Base-by-base conservation (phyloP, 1,140 invertebrate species). In the Philaenus spumarius region DNA sequence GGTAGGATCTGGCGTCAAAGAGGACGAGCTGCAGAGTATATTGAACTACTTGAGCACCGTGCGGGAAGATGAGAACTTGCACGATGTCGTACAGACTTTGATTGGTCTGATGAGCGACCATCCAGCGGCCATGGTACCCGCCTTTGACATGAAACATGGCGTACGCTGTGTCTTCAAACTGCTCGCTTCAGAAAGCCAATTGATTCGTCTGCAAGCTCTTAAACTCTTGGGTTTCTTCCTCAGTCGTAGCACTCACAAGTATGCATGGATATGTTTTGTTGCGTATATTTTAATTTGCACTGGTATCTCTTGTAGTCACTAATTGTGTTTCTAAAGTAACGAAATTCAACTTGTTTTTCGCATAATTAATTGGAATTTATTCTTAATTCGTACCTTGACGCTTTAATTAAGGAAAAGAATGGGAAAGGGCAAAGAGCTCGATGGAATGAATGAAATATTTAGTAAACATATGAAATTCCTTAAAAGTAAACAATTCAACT, bases 51-150 rank as follows among this genome's bases (percentile, higher is more conserved):
- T 99, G 55, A 64, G 55, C 22, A 60, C 64, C 42, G 65, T 69
- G 42, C 58, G 67, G 22, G 60, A 97, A 89, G 95, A 98, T 79
- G 97, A 99, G 75, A 99, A 99, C 77, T 77, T 99, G 34, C 93
- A 97, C 68, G 97, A 99, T 73, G 95, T 99, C 1, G 76, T 99
- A 46, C 91, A 97, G 79, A 93, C 98, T 83, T 78, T 97, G 39
- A 97, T 98, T 71, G 90, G 90, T 1, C 77, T 99, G 37, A 97
- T 98, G 90, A 93, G 93, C 4, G 95, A 99, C 72, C 94, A 98
- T 74, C 96, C 97, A 0, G 90, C 95, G 46, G 95, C 94, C 1
- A 95, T 99, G 91, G 95, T 99, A 59, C 96, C 96, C 47, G 93
- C 95, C 45, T 99, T 99, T 75, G 97, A 99, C 77, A 85, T 87